Evolutionary conservation across 2,888 invertebrate species (phyloP).

Genomic region (Hirtodrosophila histrioides): DNA sequence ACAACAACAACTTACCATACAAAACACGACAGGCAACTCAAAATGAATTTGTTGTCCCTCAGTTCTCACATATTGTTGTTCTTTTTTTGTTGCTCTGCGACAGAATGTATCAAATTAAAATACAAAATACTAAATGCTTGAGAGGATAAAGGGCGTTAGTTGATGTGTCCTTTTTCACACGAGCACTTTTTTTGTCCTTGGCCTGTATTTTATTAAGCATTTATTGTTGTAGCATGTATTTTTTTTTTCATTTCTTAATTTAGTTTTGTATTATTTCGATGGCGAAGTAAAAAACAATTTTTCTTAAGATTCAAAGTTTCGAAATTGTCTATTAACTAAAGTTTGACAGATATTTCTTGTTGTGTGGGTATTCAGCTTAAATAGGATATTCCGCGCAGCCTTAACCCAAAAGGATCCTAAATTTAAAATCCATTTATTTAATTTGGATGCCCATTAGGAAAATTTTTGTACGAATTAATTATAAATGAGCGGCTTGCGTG

Average conservation of each 20-base stretch:
- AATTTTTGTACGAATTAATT: conserved; percentile 63
- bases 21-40: conserved; percentile 56
- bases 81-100: conserved; percentile 4
- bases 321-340: too few relatives aligned
- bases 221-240: too few relatives aligned
- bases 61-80: conserved; percentile 51
- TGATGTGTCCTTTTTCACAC: conserved; percentile 7
- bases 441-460: conserved; percentile 59
- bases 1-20: conserved; percentile 46
- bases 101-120: conserved; percentile 68
- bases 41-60: conserved; percentile 66
- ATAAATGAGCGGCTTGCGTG: conserved; percentile 58
- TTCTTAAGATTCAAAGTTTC: too few relatives aligned
- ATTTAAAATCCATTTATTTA: conserved; percentile 44
- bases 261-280: too few relatives aligned
- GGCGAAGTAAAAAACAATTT: too few relatives aligned
- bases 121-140: conserved; percentile 33
- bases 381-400: not conserved
- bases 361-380: too few relatives aligned
- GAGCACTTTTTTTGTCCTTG: not conserved
- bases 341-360: too few relatives aligned
- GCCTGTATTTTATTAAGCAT: too few relatives aligned
- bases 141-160: conserved; percentile 6
- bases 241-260: too few relatives aligned
- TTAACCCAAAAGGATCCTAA: conserved; percentile 8